Percentiles rank a stretch among this genome's conserved stretches.
phyloP scores from a whole-genome alignment of 2,888 invertebrate species.

The Halictus quadricinctus region DNA sequence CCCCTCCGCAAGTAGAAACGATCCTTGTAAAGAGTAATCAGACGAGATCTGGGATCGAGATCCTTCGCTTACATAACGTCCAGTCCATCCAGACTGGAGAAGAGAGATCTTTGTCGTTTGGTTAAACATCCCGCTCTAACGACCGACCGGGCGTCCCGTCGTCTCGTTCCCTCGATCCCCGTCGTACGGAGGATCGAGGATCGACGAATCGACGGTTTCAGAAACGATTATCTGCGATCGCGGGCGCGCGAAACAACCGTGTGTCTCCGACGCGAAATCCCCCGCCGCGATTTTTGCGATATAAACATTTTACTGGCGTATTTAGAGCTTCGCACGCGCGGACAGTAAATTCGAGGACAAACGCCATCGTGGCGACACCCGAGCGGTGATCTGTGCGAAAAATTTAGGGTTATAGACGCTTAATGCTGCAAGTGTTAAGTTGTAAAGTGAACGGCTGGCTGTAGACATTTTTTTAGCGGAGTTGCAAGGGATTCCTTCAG shows the following conservation, averaged over 20 bases:
- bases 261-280: neutral
- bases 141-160: constrained; percentile 47
- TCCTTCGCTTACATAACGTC: constrained; percentile 74
- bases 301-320: too few species aligned
- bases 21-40: constrained; percentile 77
- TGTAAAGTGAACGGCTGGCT: too few species aligned
- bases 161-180: constrained; percentile 34
- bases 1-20: constrained; percentile 67
- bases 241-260: neutral
- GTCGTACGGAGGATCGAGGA: constrained; percentile 36
- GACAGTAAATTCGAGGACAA: too few species aligned
- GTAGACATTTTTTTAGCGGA: too few species aligned
- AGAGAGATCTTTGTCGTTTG: constrained; percentile 65
- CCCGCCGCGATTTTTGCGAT: too few species aligned
- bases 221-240: constrained; percentile 28
- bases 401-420: too few species aligned
- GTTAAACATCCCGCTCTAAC: constrained; percentile 69
- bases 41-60: constrained; percentile 75
- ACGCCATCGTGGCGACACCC: too few species aligned
- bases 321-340: too few species aligned
- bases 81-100: constrained; percentile 42
- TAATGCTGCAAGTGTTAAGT: too few species aligned
- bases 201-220: constrained; percentile 53
- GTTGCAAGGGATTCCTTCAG: too few species aligned
- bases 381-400: too few species aligned